These are phyloP conservation scores for Isichthys henryi DNA, from an alignment of 2,113 vertebrate genomes.

Conservation along the genomic window DNA sequence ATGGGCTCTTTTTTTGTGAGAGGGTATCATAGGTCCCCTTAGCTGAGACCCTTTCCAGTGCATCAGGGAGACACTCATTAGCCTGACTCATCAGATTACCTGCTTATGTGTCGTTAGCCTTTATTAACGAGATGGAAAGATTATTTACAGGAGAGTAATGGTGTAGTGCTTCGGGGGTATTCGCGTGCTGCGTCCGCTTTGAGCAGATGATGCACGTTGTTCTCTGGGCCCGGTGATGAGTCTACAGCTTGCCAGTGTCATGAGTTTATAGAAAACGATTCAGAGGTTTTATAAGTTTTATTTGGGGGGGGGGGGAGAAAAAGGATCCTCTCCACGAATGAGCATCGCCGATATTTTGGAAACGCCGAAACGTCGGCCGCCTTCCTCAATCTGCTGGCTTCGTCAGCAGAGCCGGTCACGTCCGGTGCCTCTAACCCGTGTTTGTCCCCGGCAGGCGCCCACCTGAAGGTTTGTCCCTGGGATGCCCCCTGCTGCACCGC, in stretches of 20 bases:
- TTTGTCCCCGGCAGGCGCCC: conserved; percentile 60
- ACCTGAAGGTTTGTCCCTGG: conserved; percentile 86
- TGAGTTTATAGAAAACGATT: not conserved
- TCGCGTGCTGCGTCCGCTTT: not conserved
- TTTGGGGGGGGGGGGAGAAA: not conserved
- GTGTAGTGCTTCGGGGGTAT: not conserved
- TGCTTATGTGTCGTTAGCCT: not conserved
- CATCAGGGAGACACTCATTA: not conserved
- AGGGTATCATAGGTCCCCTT: not conserved
- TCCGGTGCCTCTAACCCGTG: not conserved
- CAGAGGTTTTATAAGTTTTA: not conserved
- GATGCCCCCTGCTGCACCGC: conserved; percentile 88
- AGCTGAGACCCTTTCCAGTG: not conserved
- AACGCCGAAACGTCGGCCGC: not conserved
- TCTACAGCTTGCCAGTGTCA: not conserved
- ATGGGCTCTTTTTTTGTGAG: not conserved
- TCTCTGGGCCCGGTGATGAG: not conserved
- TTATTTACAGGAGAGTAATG: not conserved
- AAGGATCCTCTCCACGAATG: not conserved
- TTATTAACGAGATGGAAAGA: not conserved
- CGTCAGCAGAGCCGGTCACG: not conserved
- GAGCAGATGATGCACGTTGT: not conserved
- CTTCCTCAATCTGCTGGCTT: not conserved
- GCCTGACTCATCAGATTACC: not conserved
- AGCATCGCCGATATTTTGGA: not conserved